Evolutionary conservation across 2,797 vertebrate species (phyloP), one percentile per base, ranked within the genome.

Genomic region (Lepilemur septentrionalis): DNA sequence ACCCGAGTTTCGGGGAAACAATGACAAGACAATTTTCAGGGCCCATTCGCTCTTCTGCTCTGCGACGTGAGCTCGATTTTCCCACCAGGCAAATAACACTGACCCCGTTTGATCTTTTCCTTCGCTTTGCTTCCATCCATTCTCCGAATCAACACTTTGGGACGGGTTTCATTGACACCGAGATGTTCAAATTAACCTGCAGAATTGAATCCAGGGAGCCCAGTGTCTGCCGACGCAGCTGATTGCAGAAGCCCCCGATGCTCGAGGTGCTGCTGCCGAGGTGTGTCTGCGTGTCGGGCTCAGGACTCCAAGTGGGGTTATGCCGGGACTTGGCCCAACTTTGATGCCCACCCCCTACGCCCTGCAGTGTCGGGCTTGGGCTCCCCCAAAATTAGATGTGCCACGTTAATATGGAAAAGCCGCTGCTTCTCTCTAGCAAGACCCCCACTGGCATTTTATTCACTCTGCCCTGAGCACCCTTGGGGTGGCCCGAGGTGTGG

Each of bases 201-300:
- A 48, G 85, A 35, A 46, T 57, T 28, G 76, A 73, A 75, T 46
- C 43, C 69, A 12, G 70, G 46, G 76, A 35, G 65, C 46, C 63
- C 67, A 2, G 15, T 1, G 46, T 61, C 75, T 85, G 81, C 23
- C 0, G 1, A 8, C 0, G 3, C 5, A 38, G 70, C 3, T 1
- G 69, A 17, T 5, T 18, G 32, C 46, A 8, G 59, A 73, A 28
- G 76, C 25, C n/a, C 7, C 13, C 38, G 6, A 7, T 25, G 32
- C 1, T 13, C 0, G 0, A 15, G 30, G 10, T 2, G 3, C 13
- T 7, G 73, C 18, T 0, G 0, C 41, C 0, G 28, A n/a, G 0
- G 22, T 0, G 0, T 28, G 5, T 43, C 38, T 23, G 1, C 3
- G 22, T 0, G 13, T 38, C 52, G 4, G n/a, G 59, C 57, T 70